Percentiles rank a stretch among this genome's conserved stretches.
Conservation (phyloP, 2,113 vertebrate genomes). For the Tor tambroides region DNA sequence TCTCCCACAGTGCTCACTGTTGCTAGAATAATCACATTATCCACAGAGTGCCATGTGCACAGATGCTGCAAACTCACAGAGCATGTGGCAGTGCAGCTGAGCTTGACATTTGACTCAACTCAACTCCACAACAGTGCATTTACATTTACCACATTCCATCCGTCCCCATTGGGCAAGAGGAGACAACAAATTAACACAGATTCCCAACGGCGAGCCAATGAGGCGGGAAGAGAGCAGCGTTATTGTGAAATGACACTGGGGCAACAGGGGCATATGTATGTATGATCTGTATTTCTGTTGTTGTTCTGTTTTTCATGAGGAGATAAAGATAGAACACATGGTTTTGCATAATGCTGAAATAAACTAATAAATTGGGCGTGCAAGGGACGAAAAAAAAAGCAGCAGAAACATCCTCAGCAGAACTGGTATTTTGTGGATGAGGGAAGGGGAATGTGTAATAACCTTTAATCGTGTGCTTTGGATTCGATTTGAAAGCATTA, state of each 20-base stretch:
- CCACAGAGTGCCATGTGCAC: slow-evolving; percentile 32
- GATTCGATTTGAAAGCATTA: slow-evolving; percentile 21
- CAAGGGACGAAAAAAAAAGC: neutral
- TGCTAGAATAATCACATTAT: slow-evolving; percentile 41
- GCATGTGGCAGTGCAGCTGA: slow-evolving; percentile 42
- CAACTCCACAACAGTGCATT: slow-evolving; percentile 7
- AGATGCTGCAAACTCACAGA: slow-evolving; percentile 24
- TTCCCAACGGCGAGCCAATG: slow-evolving; percentile 20
- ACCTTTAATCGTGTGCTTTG: slow-evolving; percentile 15
- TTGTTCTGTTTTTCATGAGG: slow-evolving; percentile 6
- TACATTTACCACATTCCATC: slow-evolving; percentile 18
- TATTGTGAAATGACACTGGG: slow-evolving; percentile 24
- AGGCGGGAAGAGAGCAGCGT: neutral
- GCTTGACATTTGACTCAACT: slow-evolving; percentile 39
- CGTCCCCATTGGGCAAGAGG: neutral
- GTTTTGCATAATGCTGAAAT: slow-evolving; percentile 6
- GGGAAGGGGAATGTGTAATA: slow-evolving; percentile 17
- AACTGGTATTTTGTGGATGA: neutral
- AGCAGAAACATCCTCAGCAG: neutral
- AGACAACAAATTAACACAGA: slow-evolving; percentile 48
- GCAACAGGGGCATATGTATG: slow-evolving; percentile 28
- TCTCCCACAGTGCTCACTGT: slow-evolving; percentile 31
- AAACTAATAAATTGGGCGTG: neutral
- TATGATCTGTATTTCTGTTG: slow-evolving; percentile 16
- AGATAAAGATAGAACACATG: neutral